Percentiles rank a stretch among this genome's conserved stretches.
These are phyloP conservation scores for Penaeus chinensis DNA, from an alignment of 1,140 invertebrate species.

Conservation along the genomic window DNA sequence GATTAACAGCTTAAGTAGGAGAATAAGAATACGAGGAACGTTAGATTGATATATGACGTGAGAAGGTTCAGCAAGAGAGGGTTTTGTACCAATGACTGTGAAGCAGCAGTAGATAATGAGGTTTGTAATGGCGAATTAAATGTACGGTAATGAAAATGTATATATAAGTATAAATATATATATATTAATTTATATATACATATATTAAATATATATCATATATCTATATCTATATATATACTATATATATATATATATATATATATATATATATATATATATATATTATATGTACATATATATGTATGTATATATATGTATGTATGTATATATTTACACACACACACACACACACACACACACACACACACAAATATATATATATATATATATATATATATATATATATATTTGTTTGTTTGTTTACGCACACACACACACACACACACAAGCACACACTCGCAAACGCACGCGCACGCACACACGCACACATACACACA, in stretches of 20 bases:
- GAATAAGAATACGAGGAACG: too few relatives aligned
- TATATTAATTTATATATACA: not conserved
- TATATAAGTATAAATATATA: conserved; percentile 13
- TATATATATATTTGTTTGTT: conserved; percentile 2
- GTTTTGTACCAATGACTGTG: too few relatives aligned
- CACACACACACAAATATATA: not conserved
- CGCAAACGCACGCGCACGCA: not conserved
- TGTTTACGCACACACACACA: not conserved
- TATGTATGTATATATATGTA: not conserved
- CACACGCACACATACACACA: not conserved
- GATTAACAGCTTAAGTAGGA: too few relatives aligned
- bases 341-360: not conserved
- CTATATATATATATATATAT: not conserved
- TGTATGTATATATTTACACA: not conserved
- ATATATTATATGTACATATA: not conserved
- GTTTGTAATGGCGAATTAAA: too few relatives aligned
- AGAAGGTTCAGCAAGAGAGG: too few relatives aligned
- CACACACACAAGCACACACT: not conserved
- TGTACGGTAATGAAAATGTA: not conserved
- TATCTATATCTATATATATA: not conserved
- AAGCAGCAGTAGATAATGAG: too few relatives aligned
- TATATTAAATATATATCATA: not conserved
- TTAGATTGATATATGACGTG: too few relatives aligned
- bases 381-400: conserved; percentile 26
- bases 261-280: not conserved